A percentile compares a stretch with the other conserved stretches of the same genome.
Conservation (phyloP, 2,797 vertebrate species). For the Chiroxiphia lanceolata region DNA sequence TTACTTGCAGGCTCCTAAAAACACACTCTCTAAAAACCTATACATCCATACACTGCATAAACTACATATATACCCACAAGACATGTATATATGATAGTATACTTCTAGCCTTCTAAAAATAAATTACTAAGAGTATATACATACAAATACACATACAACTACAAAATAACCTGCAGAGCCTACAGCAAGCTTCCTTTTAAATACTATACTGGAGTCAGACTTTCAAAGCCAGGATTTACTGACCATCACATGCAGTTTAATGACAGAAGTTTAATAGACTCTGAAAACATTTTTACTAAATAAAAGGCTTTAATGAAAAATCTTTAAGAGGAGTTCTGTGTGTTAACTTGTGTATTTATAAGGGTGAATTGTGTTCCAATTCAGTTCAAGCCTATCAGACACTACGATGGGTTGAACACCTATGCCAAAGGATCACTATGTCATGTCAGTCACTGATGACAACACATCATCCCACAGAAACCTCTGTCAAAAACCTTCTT, state of each 20-base stretch:
- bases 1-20: neutral
- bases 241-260: neutral
- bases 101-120: neutral
- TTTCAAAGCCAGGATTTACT: neutral
- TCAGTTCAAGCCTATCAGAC: neutral
- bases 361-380: neutral
- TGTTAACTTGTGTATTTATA: neutral
- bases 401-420: neutral
- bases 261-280: neutral
- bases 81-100: neutral
- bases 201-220: neutral
- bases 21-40: neutral
- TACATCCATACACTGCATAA: neutral
- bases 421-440: neutral
- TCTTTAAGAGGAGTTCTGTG: neutral
- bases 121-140: neutral
- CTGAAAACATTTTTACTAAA: neutral
- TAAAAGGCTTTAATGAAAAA: neutral
- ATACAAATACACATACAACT: neutral
- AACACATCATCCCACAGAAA: accelerated
- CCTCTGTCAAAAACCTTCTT: neutral
- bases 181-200: neutral
- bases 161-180: neutral
- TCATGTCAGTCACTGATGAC: neutral
- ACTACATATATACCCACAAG: neutral